Evolutionary conservation across 2,113 vertebrate genomes (phyloP).

Genomic region (Willisornis vidua): DNA sequence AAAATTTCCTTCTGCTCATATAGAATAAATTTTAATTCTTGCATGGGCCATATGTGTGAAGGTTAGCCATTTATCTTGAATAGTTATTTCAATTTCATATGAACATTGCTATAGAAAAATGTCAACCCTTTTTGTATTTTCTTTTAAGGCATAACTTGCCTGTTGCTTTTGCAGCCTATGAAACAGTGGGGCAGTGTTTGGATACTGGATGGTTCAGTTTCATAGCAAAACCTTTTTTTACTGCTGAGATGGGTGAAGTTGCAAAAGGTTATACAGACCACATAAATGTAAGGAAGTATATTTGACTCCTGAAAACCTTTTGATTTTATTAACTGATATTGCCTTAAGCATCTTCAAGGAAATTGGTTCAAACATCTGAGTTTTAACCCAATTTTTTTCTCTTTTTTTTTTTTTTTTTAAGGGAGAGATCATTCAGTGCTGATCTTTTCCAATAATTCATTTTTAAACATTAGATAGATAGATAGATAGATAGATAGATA

Average conservation of each 20-base stretch:
- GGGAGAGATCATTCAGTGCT: background rate
- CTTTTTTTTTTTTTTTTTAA: background rate
- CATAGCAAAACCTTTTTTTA: background rate
- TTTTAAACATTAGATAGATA: no score
- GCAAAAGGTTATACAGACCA: background rate
- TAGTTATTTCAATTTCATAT: constrained; percentile 1
- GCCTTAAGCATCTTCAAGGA: background rate
- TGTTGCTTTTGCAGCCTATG: background rate
- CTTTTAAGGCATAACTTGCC: background rate
- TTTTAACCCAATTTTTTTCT: background rate
- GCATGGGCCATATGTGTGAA: background rate
- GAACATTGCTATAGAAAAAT: background rate
- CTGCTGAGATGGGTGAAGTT: background rate
- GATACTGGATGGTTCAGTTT: background rate
- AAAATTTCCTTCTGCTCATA: constrained; percentile 17
- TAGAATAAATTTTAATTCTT: constrained; percentile 17
- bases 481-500: no score
- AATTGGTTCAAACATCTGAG: background rate
- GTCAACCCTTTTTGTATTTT: background rate
- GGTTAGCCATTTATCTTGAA: constrained; percentile 10
- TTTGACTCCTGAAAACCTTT: constrained; percentile 26
- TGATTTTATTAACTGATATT: constrained; percentile 10
- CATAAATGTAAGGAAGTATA: background rate
- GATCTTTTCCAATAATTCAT: background rate
- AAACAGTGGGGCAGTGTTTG: background rate